These are phyloP conservation scores for Microtus ochrogaster DNA, from an alignment of 2,113 vertebrate species.

Conservation along the genomic window DNA sequence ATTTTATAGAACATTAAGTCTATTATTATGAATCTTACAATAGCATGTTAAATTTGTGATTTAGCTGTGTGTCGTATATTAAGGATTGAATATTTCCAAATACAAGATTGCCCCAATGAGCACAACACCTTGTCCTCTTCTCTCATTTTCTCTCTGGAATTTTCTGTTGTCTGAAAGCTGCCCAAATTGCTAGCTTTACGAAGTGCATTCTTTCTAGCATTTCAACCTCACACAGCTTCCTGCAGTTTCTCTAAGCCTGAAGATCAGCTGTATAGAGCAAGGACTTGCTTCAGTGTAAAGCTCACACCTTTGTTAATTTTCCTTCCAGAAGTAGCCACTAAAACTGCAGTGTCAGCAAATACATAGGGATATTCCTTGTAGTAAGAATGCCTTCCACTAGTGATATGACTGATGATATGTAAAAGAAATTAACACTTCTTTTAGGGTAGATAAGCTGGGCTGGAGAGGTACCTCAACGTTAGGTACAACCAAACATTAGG, in stretches of 20 bases:
- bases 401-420: neutral
- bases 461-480: neutral
- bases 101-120: neutral
- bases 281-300: neutral
- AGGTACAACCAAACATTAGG: too few species aligned
- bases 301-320: conserved; percentile 25
- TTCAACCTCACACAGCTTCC: neutral
- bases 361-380: neutral
- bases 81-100: neutral
- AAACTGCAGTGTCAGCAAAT: neutral
- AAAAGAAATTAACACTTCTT: neutral
- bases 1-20: neutral
- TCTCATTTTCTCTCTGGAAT: neutral
- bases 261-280: neutral
- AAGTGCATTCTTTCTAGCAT: neutral
- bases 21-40: neutral
- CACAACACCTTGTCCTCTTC: neutral
- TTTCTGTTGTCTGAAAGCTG: neutral
- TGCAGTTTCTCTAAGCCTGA: neutral
- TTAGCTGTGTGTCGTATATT: neutral
- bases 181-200: neutral
- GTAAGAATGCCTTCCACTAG: too few species aligned
- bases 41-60: neutral
- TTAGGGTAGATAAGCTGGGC: neutral
- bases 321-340: neutral